Conservation (phyloP, 2,888 invertebrate genomes). For the Fragum whitleyi region DNA sequence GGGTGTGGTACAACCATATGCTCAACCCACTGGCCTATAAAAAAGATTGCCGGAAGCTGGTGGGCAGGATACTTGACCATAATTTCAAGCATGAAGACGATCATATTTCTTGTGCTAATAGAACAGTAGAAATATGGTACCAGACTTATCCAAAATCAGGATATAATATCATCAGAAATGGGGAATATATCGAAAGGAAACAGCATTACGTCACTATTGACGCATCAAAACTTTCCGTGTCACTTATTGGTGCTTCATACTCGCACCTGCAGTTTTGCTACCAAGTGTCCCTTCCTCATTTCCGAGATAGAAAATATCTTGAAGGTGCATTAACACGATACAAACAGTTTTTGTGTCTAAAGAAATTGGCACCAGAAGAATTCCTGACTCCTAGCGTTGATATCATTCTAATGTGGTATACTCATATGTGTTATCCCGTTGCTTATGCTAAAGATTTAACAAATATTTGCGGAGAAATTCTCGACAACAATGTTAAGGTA, state of each 20-base stretch:
- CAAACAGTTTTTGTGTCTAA: constrained; percentile 60
- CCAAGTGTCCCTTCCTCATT: constrained; percentile 61
- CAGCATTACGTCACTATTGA: constrained; percentile 31
- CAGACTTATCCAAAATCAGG: constrained; percentile 49
- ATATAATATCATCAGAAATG: constrained; percentile 56
- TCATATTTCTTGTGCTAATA: constrained; percentile 42
- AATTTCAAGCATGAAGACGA: constrained; percentile 17
- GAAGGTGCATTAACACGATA: constrained; percentile 55
- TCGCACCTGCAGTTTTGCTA: constrained; percentile 58
- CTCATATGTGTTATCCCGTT: constrained; percentile 59
- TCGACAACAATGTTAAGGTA: constrained; percentile 56
- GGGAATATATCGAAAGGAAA: constrained; percentile 40
- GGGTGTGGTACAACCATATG: constrained; percentile 61
- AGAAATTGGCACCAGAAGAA: constrained; percentile 38
- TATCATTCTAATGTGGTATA: constrained; percentile 59
- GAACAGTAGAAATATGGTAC: constrained; percentile 58
- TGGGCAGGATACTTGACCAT: constrained; percentile 45
- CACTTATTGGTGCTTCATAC: constrained; percentile 37
- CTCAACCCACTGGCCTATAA: constrained; percentile 54
- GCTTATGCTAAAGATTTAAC: constrained; percentile 55
- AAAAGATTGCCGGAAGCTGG: constrained; percentile 51
- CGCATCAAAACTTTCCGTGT: constrained; percentile 42
- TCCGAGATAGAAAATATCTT: constrained; percentile 52
- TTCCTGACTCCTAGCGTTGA: constrained; percentile 60
- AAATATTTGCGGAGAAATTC: constrained; percentile 47